Base-by-base conservation (phyloP, 2,113 vertebrate genomes). In the Bostrychus sinensis region DNA sequence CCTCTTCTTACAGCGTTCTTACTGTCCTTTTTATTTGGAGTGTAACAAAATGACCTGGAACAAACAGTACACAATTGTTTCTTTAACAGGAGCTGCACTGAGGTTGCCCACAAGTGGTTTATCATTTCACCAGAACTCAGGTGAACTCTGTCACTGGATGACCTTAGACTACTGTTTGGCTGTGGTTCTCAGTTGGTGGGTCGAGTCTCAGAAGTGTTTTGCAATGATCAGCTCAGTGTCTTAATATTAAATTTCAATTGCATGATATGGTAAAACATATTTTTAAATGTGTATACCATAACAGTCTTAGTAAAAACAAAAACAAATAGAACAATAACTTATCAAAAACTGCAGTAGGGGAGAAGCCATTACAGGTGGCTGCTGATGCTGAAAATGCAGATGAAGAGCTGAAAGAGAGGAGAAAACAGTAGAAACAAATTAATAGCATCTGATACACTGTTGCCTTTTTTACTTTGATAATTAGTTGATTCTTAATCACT, bases 41-140 rank as follows among this genome's bases (percentile, higher is more conserved):
- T 76, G 78, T 85, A 85, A 86, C 84, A 90, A 87, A 89, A 77
- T 84, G 82, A 81, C 83, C 84, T 73, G 71, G 66, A 90, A 89
- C 85, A 88, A 88, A 89, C 77, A 77, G 80, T 86, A 73, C 78
- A 92, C 88, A 89, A 89, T 84, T 80, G 86, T 81, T 75, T 60
- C 85, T 90, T 90, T 92, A 89, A 88, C 81, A 86, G 70, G 70
- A 80, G 79, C 71, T 54, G 66, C 56, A 55, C 77, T 41, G 58
- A 57, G 83, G 56, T 70, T 42, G 76, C 69, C 68, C 87, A 82
- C 76, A 56, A 80, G 79, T 28, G 72, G 86, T 86, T 85, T 88
- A 84, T 85, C 63, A 20, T 89, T 88, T 87, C 88, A 87, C 70
- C 64, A 66, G 50, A 41, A 68, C 23, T 58, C 61, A 22, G 58